Conservation (phyloP, 2,888 invertebrate species). For the Lycia hirtaria region DNA sequence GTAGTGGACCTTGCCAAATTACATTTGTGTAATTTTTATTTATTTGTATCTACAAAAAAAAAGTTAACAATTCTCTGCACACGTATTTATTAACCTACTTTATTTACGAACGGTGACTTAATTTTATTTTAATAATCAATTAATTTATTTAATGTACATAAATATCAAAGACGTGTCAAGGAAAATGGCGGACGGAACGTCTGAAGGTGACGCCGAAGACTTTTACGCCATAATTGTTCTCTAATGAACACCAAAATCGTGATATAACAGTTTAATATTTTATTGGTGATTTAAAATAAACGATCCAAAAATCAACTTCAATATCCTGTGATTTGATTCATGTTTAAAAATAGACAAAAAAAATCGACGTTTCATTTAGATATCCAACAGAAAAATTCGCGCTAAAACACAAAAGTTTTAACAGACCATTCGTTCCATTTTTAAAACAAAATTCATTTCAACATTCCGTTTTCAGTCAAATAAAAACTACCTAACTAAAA, state of each 20-base stretch:
- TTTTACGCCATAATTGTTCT: background rate
- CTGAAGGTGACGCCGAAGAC: background rate
- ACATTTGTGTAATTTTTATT: background rate
- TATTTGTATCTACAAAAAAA: background rate
- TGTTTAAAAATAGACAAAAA: no score
- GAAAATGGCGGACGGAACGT: conserved; percentile 3
- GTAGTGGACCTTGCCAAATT: background rate
- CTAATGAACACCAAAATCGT: conserved; percentile 13
- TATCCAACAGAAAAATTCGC: conserved; percentile 9
- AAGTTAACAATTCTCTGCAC: background rate
- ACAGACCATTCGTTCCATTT: conserved; percentile 12
- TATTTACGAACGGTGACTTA: conserved; percentile 6
- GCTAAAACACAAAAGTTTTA: conserved; percentile 16
- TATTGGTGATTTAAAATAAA: no score
- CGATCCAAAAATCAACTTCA: no score
- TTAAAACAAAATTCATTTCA: conserved; percentile 20
- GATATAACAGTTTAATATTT: no score
- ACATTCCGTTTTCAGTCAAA: background rate
- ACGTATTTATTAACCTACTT: background rate
- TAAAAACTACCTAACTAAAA: conserved; percentile 12
- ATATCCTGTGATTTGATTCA: no score
- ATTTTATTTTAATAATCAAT: conserved; percentile 3
- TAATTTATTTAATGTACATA: conserved; percentile 11
- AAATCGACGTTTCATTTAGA: no score
- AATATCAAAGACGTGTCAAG: conserved; percentile 17